These are phyloP conservation scores for Mungos mungo DNA, from an alignment of 2,113 vertebrate genomes.

Conservation along the genomic window DNA sequence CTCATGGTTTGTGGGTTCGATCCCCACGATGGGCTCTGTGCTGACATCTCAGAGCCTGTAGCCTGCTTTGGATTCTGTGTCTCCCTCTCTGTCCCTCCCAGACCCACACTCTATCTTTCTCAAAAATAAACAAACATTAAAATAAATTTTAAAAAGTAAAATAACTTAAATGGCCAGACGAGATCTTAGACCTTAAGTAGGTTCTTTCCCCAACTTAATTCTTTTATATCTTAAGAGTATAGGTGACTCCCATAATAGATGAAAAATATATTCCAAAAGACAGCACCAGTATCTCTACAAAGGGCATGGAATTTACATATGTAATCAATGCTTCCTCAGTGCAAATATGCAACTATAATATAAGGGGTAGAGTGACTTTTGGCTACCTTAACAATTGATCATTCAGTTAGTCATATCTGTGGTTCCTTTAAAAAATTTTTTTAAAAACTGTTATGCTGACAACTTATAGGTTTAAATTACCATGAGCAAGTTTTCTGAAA, in stretches of 20 bases:
- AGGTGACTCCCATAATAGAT: background rate
- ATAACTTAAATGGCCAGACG: background rate
- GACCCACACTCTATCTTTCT: too few relatives aligned
- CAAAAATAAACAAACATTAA: too few relatives aligned
- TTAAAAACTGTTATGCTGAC: background rate
- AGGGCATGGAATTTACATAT: background rate
- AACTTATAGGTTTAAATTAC: background rate
- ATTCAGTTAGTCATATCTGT: background rate
- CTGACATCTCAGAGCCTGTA: too few relatives aligned
- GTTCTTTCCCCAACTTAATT: background rate
- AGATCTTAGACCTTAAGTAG: background rate
- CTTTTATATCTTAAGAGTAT: background rate
- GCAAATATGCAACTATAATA: too few relatives aligned
- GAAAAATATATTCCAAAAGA: background rate
- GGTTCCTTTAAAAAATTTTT: background rate
- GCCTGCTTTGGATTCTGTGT: too few relatives aligned
- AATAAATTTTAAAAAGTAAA: background rate
- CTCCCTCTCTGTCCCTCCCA: too few relatives aligned
- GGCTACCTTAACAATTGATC: background rate
- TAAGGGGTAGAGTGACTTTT: background rate
- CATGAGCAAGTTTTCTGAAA: background rate
- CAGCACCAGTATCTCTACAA: background rate
- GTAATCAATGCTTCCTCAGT: background rate
- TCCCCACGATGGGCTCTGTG: too few relatives aligned
- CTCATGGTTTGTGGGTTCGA: too few relatives aligned